phyloP scores from a whole-genome alignment of 2,888 invertebrate species.

The Melolontha melolontha region DNA sequence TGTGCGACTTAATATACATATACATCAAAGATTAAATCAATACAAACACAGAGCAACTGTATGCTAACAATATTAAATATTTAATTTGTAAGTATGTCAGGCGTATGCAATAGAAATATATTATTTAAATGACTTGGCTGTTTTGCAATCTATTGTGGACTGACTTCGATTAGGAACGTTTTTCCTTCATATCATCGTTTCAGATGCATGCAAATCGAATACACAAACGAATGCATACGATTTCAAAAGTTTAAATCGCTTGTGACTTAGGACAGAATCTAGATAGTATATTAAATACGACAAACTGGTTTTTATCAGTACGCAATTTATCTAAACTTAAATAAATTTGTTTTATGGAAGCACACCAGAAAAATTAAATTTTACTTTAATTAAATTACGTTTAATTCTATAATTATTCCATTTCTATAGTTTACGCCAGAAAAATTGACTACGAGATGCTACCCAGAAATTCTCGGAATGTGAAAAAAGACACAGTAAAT shows the following conservation, averaged over 20 bases:
- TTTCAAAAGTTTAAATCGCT: not conserved
- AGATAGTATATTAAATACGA: too few relatives aligned
- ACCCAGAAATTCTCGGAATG: too few relatives aligned
- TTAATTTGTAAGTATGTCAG: conserved; percentile 33
- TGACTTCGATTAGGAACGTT: conserved; percentile 13
- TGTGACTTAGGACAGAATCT: too few relatives aligned
- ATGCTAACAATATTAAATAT: conserved; percentile 32
- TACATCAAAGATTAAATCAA: conserved; percentile 24
- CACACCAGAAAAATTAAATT: too few relatives aligned
- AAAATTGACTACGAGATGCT: too few relatives aligned
- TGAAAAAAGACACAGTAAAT: too few relatives aligned
- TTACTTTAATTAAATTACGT: too few relatives aligned
- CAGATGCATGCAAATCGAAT: not conserved
- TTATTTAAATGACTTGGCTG: conserved; percentile 28
- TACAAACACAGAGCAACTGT: conserved; percentile 12
- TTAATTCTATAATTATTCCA: too few relatives aligned
- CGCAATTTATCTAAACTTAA: too few relatives aligned
- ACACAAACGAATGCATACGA: not conserved
- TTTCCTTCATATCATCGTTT: conserved; percentile 3
- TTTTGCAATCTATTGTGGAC: conserved; percentile 29
- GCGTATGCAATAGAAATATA: conserved; percentile 28
- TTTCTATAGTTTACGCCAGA: too few relatives aligned
- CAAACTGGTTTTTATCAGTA: too few relatives aligned
- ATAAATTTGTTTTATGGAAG: too few relatives aligned
- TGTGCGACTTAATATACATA: conserved; percentile 12